These are phyloP conservation scores for Hemaris fuciformis DNA, from an alignment of 2,888 invertebrate species.

Conservation along the genomic window DNA sequence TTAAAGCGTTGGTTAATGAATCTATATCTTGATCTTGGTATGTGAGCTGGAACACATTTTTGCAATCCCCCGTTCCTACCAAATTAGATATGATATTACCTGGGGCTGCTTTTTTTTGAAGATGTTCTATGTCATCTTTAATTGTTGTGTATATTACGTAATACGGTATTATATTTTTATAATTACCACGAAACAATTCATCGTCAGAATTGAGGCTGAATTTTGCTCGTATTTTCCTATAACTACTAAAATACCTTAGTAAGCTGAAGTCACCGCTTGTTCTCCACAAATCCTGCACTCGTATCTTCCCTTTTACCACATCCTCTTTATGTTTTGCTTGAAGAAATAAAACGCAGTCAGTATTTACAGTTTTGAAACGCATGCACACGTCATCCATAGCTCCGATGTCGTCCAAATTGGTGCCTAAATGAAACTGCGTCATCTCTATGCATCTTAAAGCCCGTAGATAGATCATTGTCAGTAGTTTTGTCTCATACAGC, in stretches of 20 bases:
- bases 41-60: conserved; percentile 1
- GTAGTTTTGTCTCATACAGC: background rate
- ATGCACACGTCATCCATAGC: background rate
- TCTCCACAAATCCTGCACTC: background rate
- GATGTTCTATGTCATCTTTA: background rate
- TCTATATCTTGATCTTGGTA: background rate
- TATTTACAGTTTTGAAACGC: background rate
- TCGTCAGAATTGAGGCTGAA: background rate
- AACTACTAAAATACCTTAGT: background rate
- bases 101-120: background rate
- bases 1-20: background rate
- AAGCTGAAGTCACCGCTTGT: background rate
- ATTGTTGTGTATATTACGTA: background rate
- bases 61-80: background rate
- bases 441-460: background rate
- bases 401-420: background rate
- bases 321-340: conserved; percentile 2
- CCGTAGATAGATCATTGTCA: background rate
- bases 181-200: background rate
- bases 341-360: background rate
- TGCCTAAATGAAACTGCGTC: background rate
- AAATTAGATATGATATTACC: background rate
- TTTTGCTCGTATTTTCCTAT: background rate
- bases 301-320: background rate
- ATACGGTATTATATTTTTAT: background rate